A percentile compares a stretch with the other conserved stretches of the same genome.
Evolutionary conservation across 2,888 invertebrate species (phyloP).

Genomic region (Andrena fulva): DNA sequence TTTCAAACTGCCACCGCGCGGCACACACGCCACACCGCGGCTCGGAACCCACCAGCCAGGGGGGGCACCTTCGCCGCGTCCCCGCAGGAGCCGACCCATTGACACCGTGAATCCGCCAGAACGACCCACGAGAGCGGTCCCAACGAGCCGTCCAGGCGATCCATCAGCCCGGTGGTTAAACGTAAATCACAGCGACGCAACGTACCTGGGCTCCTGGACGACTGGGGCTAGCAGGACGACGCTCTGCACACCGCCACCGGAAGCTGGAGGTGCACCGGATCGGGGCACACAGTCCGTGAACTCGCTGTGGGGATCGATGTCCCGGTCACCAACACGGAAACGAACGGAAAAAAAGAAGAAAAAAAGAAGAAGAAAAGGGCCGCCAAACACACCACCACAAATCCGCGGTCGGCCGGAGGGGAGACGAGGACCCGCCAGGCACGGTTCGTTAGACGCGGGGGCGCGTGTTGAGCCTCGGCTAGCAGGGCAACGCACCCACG

Average conservation of each 20-base stretch:
- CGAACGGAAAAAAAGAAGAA: neutral
- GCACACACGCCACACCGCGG: slow-evolving; percentile 1
- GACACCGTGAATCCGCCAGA: neutral
- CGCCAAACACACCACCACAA: slow-evolving; percentile 37
- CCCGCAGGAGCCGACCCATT: neutral
- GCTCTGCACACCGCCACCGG: slow-evolving; percentile 18
- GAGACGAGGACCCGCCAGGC: neutral
- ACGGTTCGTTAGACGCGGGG: neutral
- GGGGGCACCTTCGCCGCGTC: too few relatives aligned
- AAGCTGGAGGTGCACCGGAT: neutral
- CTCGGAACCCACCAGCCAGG: neutral
- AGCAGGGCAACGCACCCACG: slow-evolving; percentile 6
- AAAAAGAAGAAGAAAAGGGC: neutral
- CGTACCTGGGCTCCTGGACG: slow-evolving; percentile 22
- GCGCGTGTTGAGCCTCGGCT: neutral
- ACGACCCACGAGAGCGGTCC: neutral
- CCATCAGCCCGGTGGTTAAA: neutral
- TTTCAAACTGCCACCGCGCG: slow-evolving; percentile 30
- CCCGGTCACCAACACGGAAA: slow-evolving; percentile 18
- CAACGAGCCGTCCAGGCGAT: neutral
- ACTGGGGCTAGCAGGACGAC: neutral
- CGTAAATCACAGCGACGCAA: neutral
- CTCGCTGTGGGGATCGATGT: neutral
- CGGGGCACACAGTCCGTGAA: neutral
- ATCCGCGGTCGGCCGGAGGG: slow-evolving; percentile 13